Evolutionary conservation across 2,113 vertebrate genomes (phyloP).

Genomic region (Ictalurus furcatus): DNA sequence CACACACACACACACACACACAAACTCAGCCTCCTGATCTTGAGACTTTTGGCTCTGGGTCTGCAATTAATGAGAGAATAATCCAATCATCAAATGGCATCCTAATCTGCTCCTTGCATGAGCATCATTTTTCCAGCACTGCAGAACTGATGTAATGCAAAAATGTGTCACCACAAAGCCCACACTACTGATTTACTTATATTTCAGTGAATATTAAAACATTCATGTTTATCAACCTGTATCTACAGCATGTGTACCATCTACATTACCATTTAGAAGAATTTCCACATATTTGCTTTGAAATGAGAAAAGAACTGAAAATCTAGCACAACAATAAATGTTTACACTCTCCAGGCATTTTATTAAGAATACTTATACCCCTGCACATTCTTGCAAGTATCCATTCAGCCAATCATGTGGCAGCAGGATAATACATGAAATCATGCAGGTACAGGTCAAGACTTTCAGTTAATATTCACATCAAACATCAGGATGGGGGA

Average conservation of each 20-base stretch:
- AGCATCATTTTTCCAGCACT: slow-evolving; percentile 11
- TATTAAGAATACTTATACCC: no score
- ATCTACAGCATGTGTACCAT: neutral
- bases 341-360: no score
- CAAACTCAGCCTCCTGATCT: neutral
- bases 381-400: no score
- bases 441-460: no score
- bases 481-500: no score
- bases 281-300: neutral
- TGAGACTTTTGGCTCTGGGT: neutral
- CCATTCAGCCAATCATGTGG: no score
- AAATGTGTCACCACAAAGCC: neutral
- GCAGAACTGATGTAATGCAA: neutral
- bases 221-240: no score
- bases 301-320: neutral
- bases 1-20: neutral
- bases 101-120: slow-evolving; percentile 22
- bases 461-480: no score
- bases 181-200: neutral
- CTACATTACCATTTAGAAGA: neutral
- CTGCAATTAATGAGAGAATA: slow-evolving; percentile 27
- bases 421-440: no score
- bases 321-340: neutral
- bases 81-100: slow-evolving; percentile 37
- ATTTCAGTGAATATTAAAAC: neutral